phyloP scores from a whole-genome alignment of 2,888 invertebrate genomes.

The Drosophila lacicola region DNA sequence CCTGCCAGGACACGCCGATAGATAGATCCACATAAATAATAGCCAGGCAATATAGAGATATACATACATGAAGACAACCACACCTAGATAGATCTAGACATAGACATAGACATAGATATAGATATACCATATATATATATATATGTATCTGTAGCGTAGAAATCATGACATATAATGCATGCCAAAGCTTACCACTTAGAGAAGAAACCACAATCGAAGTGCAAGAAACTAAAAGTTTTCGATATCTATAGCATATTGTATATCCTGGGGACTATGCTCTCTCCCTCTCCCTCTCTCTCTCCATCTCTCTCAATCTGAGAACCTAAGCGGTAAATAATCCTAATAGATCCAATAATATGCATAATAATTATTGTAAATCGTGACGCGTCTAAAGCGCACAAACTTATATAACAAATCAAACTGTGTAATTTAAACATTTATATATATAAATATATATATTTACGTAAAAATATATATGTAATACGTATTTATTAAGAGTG shows the following conservation, averaged over 20 bases:
- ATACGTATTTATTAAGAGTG: constrained; percentile 75
- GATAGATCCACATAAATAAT: constrained; percentile 16
- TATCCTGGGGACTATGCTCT: constrained; percentile 19
- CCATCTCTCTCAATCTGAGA: constrained; percentile 2
- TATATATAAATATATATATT: constrained; percentile 36
- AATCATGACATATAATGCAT: constrained; percentile 84
- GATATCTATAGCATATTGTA: constrained; percentile 31
- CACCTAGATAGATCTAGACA: constrained; percentile 23
- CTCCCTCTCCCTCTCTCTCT: neutral
- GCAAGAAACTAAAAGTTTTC: constrained; percentile 76
- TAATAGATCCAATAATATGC: constrained; percentile 65
- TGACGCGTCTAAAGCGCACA: constrained; percentile 23
- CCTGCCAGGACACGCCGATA: constrained; percentile 20
- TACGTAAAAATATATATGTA: constrained; percentile 21
- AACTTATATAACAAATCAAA: constrained; percentile 41
- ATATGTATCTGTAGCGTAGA: constrained; percentile 56
- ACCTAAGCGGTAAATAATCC: constrained; percentile 50
- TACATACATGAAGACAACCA: constrained; percentile 29
- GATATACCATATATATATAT: constrained; percentile 18
- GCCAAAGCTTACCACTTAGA: constrained; percentile 83
- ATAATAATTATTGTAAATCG: constrained; percentile 49
- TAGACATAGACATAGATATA: constrained; percentile 25
- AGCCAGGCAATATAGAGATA: constrained; percentile 33
- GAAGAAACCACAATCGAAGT: constrained; percentile 67
- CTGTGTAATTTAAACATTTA: constrained; percentile 71